A percentile compares a stretch with the other conserved stretches of the same genome.
Conservation (phyloP, 2,888 invertebrate species). For the Calameuta pallipes region DNA sequence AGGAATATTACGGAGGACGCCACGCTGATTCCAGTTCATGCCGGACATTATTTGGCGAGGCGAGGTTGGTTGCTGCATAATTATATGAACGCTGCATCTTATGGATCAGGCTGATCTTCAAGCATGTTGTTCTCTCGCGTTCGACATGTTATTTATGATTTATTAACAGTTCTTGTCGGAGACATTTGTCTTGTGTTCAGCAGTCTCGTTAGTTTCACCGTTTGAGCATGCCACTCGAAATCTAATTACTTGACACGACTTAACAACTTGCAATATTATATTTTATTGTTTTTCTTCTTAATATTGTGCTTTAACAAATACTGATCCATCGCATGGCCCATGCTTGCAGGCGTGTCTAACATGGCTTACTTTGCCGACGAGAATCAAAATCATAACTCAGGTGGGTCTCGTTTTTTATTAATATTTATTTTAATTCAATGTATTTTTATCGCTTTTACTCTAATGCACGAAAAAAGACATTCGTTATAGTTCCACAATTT, state of each 20-base stretch:
- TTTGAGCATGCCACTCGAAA: background rate
- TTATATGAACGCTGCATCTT: background rate
- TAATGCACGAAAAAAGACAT: background rate
- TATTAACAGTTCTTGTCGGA: background rate
- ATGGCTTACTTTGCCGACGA: slow-evolving; percentile 82
- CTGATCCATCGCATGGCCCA: slow-evolving; percentile 64
- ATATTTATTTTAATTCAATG: slow-evolving; percentile 18
- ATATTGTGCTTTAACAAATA: slow-evolving; percentile 34
- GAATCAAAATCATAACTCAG: slow-evolving; percentile 74
- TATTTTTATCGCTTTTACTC: background rate
- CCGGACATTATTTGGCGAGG: slow-evolving; percentile 57
- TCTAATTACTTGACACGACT: background rate
- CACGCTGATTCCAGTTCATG: slow-evolving; percentile 55
- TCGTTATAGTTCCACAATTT: slow-evolving; percentile 18
- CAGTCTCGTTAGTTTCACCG: background rate
- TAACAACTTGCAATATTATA: background rate
- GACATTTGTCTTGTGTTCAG: background rate
- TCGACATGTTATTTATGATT: background rate
- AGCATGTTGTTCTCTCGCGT: background rate
- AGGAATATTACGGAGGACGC: slow-evolving; percentile 56
- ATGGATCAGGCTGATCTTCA: background rate
- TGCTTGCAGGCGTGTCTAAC: slow-evolving; percentile 78
- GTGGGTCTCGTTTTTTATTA: slow-evolving; percentile 48
- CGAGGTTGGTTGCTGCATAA: slow-evolving; percentile 43
- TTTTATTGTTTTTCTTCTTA: background rate